A percentile compares a stretch with the other conserved stretches of the same genome.
Conservation (phyloP, 1,140 invertebrate species). For the Drosophila nasuta region DNA sequence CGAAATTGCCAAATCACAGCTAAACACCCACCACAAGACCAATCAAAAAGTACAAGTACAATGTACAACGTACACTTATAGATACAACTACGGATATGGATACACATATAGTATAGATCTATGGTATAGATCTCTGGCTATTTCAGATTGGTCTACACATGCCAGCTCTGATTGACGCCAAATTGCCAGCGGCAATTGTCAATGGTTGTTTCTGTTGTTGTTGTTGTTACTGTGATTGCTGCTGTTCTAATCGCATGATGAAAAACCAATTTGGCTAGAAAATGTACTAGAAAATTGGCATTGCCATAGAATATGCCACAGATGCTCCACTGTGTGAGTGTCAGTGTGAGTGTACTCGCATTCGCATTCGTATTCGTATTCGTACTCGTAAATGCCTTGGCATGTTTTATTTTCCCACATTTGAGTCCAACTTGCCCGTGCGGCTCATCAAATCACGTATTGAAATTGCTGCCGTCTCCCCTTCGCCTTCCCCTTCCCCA, state of each 20-base stretch:
- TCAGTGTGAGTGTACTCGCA: constrained; percentile 12
- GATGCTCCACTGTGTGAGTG: not conserved
- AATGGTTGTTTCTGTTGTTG: constrained; percentile 26
- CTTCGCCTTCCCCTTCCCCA: not conserved
- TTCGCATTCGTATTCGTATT: constrained; percentile 5
- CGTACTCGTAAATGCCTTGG: constrained; percentile 30
- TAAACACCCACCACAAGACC: constrained; percentile 35
- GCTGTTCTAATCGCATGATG: constrained; percentile 46
- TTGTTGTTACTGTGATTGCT: not conserved
- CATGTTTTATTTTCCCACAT: constrained; percentile 44
- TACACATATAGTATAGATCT: constrained; percentile 1
- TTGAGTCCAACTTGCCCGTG: constrained; percentile 1
- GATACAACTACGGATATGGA: constrained; percentile 15
- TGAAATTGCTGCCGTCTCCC: constrained; percentile 9
- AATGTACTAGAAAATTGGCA: constrained; percentile 53
- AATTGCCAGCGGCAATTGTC: constrained; percentile 33
- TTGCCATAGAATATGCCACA: constrained; percentile 15
- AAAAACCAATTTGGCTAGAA: constrained; percentile 44
- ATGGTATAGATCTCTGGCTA: no score
- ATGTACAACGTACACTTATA: not conserved
- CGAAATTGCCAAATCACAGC: constrained; percentile 44
- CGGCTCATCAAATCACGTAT: constrained; percentile 36
- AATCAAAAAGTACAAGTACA: constrained; percentile 11
- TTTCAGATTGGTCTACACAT: constrained; percentile 28
- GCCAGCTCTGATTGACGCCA: constrained; percentile 40